Conservation (phyloP, 2,888 invertebrate species). For the Nysson spinosus region DNA sequence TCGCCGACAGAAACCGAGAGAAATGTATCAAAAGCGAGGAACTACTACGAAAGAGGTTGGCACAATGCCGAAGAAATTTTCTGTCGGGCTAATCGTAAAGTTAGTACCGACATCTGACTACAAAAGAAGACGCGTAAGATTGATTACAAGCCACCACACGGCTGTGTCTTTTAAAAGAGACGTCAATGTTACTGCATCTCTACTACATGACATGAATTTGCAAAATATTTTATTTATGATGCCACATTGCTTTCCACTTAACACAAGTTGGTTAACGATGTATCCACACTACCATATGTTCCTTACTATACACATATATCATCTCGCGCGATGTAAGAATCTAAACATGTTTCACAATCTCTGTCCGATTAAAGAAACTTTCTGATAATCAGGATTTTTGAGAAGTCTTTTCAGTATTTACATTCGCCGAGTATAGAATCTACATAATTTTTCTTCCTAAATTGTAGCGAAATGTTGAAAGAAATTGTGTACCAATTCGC, state of each 20-base stretch:
- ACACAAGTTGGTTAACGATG: not conserved
- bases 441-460: no score
- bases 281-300: not conserved
- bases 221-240: slow-evolving; percentile 8
- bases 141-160: slow-evolving; percentile 18
- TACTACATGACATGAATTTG: slow-evolving; percentile 10
- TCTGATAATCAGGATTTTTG: no score
- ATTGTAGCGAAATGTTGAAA: no score
- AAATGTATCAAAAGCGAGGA: slow-evolving; percentile 45
- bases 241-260: not conserved
- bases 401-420: no score
- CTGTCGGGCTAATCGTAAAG: slow-evolving; percentile 46
- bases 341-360: no score
- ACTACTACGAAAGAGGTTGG: slow-evolving; percentile 8
- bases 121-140: slow-evolving; percentile 29
- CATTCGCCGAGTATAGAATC: no score
- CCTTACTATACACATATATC: no score
- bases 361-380: no score
- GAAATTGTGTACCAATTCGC: no score
- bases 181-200: slow-evolving; percentile 7
- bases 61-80: slow-evolving; percentile 40
- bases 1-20: slow-evolving; percentile 48
- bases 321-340: no score
- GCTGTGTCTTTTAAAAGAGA: slow-evolving; percentile 8
- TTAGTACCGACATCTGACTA: slow-evolving; percentile 30